Percentiles rank a stretch among this genome's conserved stretches.
Evolutionary conservation across 2,888 invertebrate species (phyloP).

Genomic region (Plebejus argus): DNA sequence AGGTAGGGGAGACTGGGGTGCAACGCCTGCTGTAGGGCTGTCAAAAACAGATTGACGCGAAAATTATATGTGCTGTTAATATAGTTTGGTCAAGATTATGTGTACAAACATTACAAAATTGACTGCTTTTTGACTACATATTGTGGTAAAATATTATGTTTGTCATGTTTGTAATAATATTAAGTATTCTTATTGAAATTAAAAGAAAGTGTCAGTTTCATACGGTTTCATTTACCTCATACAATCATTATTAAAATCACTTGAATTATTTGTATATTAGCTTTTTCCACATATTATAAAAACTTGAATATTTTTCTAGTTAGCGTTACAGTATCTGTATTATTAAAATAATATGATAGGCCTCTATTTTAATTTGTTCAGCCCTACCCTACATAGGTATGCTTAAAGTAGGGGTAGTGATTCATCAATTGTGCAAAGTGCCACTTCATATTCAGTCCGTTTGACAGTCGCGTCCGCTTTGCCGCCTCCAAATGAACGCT

Average conservation of each 20-base stretch:
- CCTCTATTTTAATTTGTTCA: constrained; percentile 12
- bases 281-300: no score
- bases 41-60: not conserved
- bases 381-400: constrained; percentile 38
- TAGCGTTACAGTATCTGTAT: no score
- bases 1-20: constrained; percentile 42
- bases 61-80: not conserved
- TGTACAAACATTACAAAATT: not conserved
- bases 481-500: constrained; percentile 56
- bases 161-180: not conserved
- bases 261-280: no score
- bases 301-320: no score
- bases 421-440: constrained; percentile 74
- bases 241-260: no score
- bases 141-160: not conserved
- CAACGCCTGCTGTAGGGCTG: constrained; percentile 38
- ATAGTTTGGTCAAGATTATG: not conserved
- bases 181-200: no score
- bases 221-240: no score
- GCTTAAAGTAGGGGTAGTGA: constrained; percentile 58
- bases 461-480: constrained; percentile 62
- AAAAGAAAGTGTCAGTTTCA: no score
- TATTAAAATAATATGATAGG: no score
- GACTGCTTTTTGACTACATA: not conserved
- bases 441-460: constrained; percentile 70